Base-by-base conservation (phyloP, 64 coral and sea anemone genomes). In the Stylophora pistillata region DNA sequence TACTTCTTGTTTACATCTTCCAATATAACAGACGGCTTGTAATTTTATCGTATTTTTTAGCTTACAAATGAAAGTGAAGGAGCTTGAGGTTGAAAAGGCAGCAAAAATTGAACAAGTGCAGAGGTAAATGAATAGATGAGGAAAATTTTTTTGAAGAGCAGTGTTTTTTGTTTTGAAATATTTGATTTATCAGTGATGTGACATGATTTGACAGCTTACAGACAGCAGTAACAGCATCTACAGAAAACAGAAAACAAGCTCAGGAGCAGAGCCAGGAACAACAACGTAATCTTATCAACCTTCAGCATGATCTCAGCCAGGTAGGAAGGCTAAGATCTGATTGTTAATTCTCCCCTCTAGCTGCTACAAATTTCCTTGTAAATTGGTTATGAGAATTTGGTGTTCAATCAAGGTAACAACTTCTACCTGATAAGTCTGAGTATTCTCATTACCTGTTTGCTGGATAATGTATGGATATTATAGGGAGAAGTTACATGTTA, bases 71-170 rank as follows among this genome's bases (percentile, higher is more conserved):
- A 98, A 92, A 89, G 85, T 86, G 9, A 98, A 98, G 72, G 96
- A 95, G 76, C 77, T 95, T 61, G 96, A 94, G 55, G 93, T 98
- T 20, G 96, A 98, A 86, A 98, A 95, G 28, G 77, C 89, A 10
- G 91, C 96, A 82, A 98, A 98, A 87, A 69, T 92, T 33, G 96
- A 98, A 75, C 96, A 98, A 82, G 88, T 98, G 13, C 88, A 98
- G 85, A 98, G 96, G 96, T 98, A 28, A 61, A 9, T 37, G 21
- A 85, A 66, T 61, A 60, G 58, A 18, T 18, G 17, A 13, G 13
- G 58, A 18, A 15, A 60, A 12, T 60, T 15, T 7, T 18, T 2
- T 60, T 60, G 2, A 60, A 60, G 58, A 60, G 13, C 13, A 60
- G 58, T 60, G 2, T 60, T 60, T 60, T 60, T 15, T 18, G 17